A percentile compares a stretch with the other conserved stretches of the same genome.
phyloP scores from a whole-genome alignment of 35 echinoderm and acorn worm species.

The Chiridota heheva region DNA sequence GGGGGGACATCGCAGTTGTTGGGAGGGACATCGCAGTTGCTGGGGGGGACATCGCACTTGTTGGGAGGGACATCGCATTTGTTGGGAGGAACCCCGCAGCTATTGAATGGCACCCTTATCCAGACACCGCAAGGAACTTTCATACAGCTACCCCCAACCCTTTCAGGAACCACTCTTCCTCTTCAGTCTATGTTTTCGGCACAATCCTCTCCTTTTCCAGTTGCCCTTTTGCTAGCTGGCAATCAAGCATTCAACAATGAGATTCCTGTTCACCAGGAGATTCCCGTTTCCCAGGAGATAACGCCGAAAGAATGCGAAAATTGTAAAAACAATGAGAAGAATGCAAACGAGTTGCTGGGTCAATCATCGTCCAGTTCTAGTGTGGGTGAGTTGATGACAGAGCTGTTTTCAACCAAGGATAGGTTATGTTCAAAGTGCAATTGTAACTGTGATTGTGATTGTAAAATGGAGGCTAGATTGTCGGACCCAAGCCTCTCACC shows the following conservation, averaged over 20 bases:
- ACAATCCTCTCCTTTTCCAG: slow-evolving; percentile 3
- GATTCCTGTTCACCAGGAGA: background rate
- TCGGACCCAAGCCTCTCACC: no score
- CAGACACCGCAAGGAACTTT: slow-evolving; percentile 40
- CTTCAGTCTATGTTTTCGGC: background rate
- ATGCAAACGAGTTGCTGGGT: background rate
- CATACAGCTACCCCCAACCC: slow-evolving; percentile 23
- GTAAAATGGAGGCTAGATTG: slow-evolving; percentile 33
- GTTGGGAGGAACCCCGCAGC: slow-evolving; percentile 17
- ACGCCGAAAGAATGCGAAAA: slow-evolving; percentile 7
- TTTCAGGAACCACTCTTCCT: slow-evolving; percentile 15
- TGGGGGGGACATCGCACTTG: no score
- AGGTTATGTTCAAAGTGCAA: slow-evolving; percentile 18
- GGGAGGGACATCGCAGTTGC: no score
- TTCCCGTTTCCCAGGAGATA: background rate
- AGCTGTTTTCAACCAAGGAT: background rate
- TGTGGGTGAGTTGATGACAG: background rate
- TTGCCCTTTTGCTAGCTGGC: slow-evolving; percentile 19
- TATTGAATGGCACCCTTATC: slow-evolving; percentile 46
- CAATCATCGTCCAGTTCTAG: background rate
- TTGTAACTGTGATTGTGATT: slow-evolving; percentile 27
- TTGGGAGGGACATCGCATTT: no score
- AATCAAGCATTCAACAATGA: no score
- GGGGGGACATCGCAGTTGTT: no score
- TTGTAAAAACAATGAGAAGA: slow-evolving; percentile 21